phyloP scores from a whole-genome alignment of 2,797 vertebrate genomes.

The Sternarchorhynchus goeldii region DNA sequence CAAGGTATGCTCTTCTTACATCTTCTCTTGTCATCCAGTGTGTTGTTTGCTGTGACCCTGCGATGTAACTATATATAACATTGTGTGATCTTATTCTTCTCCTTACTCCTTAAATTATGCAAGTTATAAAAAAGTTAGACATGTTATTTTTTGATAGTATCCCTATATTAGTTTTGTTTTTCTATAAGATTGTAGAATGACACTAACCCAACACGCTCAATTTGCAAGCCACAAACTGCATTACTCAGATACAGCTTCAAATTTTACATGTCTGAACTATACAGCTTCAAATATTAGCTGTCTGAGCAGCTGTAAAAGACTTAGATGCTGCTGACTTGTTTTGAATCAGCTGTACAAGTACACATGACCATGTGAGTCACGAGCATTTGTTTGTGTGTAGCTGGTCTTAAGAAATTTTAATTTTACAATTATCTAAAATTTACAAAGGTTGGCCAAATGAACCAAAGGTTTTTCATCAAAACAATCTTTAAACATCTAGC shows the following conservation, averaged over 20 bases:
- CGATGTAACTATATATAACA: not conserved
- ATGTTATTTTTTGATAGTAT: not conserved
- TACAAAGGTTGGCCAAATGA: too few relatives aligned
- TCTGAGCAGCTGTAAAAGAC: not conserved
- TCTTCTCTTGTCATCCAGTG: slow-evolving; percentile 27
- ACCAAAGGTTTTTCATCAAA: too few relatives aligned
- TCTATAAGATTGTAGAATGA: not conserved
- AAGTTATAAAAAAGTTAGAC: not conserved
- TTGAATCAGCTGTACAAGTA: not conserved
- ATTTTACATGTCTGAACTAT: not conserved
- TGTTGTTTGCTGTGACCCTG: slow-evolving; percentile 16
- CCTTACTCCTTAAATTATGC: not conserved
- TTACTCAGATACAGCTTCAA: slow-evolving; percentile 37
- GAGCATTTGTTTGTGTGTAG: too few relatives aligned
- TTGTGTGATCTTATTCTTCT: slow-evolving; percentile 10
- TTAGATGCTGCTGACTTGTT: not conserved
- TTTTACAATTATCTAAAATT: too few relatives aligned
- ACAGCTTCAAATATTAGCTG: slow-evolving; percentile 29
- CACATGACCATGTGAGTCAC: too few relatives aligned
- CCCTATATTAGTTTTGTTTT: slow-evolving; percentile 13
- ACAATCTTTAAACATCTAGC: too few relatives aligned
- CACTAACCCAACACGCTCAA: slow-evolving; percentile 5
- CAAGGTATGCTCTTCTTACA: slow-evolving; percentile 85
- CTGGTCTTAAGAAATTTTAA: too few relatives aligned
- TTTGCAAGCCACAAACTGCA: not conserved